Evolutionary conservation across 2,888 invertebrate genomes (phyloP).

Genomic region (Ryuthela nishihirai): DNA sequence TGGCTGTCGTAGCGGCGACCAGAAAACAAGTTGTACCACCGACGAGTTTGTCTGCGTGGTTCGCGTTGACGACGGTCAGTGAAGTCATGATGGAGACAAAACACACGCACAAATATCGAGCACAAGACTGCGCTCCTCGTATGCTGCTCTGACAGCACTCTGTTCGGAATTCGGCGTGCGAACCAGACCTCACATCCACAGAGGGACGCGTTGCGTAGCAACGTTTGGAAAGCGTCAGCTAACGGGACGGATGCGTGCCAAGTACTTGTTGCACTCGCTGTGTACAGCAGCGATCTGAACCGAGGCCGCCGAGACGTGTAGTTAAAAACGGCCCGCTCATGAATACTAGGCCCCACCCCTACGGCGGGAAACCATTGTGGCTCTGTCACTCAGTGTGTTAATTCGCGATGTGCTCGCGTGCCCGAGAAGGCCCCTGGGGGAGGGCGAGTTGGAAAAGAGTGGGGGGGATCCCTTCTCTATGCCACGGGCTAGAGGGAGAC

Average conservation of each 20-base stretch:
- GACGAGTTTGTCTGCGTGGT: conserved; percentile 5
- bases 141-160: neutral
- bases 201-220: no score
- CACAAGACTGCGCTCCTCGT: neutral
- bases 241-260: no score
- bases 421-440: no score
- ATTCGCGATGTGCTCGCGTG: no score
- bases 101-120: neutral
- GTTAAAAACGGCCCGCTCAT: conserved; percentile 16
- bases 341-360: conserved; percentile 33
- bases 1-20: neutral
- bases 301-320: conserved; percentile 9
- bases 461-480: no score
- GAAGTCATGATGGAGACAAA: conserved; percentile 14
- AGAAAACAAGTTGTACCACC: conserved; percentile 4
- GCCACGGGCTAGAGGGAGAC: no score
- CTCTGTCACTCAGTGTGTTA: no score
- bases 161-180: no score
- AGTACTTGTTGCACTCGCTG: neutral
- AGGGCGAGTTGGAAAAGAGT: no score
- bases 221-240: no score
- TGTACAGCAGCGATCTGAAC: conserved; percentile 25
- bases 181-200: no score
- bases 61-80: conserved; percentile 5
- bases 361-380: conserved; percentile 7